Evolutionary conservation across 1,140 invertebrate genomes (phyloP).

Genomic region (Monomorium pharaonis): DNA sequence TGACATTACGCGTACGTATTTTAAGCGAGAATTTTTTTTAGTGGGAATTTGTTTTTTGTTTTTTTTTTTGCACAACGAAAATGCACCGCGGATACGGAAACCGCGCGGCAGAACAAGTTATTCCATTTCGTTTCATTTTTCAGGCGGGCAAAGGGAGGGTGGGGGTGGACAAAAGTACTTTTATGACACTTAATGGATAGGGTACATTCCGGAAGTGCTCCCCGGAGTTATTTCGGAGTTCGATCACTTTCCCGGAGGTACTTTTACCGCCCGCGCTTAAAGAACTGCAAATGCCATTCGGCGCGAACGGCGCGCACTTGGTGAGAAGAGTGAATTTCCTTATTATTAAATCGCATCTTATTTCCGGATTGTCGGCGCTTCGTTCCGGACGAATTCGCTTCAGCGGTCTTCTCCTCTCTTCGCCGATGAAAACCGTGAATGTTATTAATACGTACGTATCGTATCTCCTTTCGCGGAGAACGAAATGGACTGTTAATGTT

Average conservation of each 20-base stretch:
- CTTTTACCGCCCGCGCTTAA: constrained; percentile 14
- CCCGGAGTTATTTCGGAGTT: constrained; percentile 21
- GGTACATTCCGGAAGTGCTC: background rate
- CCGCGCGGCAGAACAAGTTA: background rate
- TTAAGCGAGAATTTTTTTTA: background rate
- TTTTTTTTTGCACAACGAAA: constrained; percentile 16
- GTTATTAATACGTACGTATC: background rate
- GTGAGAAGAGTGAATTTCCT: constrained; percentile 41
- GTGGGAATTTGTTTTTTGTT: too few species aligned
- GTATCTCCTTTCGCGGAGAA: background rate
- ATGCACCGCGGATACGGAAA: background rate
- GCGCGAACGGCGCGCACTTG: background rate
- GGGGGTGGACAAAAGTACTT: background rate
- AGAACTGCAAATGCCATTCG: constrained; percentile 2
- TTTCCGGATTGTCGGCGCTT: constrained; percentile 36
- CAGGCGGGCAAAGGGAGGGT: too few species aligned
- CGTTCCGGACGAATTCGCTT: background rate
- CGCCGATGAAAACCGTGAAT: background rate
- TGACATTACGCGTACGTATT: background rate
- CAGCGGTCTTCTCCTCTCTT: too few species aligned
- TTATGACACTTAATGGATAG: background rate
- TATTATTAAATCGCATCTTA: constrained; percentile 52
- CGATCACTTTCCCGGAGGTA: constrained; percentile 15
- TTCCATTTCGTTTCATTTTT: background rate
- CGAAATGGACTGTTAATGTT: background rate